Evolutionary conservation across 2,888 invertebrate species (phyloP).

Genomic region (Scaptomyza polygonia): DNA sequence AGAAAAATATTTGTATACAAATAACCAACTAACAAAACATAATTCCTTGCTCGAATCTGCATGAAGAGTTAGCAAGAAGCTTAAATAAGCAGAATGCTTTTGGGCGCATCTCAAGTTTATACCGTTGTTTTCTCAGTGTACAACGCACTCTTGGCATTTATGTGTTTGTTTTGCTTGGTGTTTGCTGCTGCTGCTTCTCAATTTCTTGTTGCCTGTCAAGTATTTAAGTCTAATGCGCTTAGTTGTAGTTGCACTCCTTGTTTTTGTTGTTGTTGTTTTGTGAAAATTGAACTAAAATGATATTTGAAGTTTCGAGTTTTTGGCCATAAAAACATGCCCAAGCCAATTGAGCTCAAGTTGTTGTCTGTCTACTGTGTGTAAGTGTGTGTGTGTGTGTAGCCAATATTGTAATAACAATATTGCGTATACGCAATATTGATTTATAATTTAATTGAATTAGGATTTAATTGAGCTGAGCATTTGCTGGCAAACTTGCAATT

Average conservation of each 20-base stretch:
- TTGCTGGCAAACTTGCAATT: conserved; percentile 19
- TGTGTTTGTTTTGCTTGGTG: conserved; percentile 44
- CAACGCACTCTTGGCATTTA: conserved; percentile 38
- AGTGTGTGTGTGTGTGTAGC: too few species aligned
- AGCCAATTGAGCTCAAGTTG: conserved; percentile 53
- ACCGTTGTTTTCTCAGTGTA: not conserved
- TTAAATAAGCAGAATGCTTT: not conserved
- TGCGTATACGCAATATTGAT: conserved; percentile 52
- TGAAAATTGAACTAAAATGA: conserved; percentile 63
- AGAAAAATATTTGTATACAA: not conserved
- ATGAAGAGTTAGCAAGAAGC: too few species aligned
- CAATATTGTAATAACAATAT: conserved; percentile 1
- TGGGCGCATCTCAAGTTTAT: not conserved
- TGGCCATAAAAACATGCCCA: conserved; percentile 40
- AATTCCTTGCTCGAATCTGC: too few species aligned
- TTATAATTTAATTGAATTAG: conserved; percentile 43
- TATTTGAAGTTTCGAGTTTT: conserved; percentile 43
- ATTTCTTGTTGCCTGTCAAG: conserved; percentile 45
- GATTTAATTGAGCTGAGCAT: conserved; percentile 53
- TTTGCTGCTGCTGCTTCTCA: conserved; percentile 4
- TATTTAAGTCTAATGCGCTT: conserved; percentile 72
- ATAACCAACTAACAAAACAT: too few species aligned
- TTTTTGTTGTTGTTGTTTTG: conserved; percentile 16
- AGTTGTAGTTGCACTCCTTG: conserved; percentile 37
- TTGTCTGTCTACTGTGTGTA: not conserved